These are phyloP conservation scores for Lamproptera curius DNA, from an alignment of 2,888 invertebrate species.

Conservation along the genomic window DNA sequence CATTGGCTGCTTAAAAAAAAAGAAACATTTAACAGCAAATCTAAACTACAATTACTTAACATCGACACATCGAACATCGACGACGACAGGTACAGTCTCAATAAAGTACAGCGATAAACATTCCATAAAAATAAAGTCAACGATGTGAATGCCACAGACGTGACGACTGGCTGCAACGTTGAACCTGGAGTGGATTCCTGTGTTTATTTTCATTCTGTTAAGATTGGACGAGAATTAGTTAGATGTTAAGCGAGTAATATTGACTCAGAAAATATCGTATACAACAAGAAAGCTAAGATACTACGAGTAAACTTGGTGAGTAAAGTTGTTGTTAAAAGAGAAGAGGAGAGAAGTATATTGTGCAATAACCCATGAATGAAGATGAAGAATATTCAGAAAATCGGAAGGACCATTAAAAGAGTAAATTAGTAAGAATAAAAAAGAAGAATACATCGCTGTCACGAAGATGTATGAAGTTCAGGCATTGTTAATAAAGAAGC, in stretches of 20 bases:
- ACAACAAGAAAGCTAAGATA: too few species aligned
- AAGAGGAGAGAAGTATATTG: too few species aligned
- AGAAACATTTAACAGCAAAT: constrained; percentile 18
- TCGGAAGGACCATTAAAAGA: too few species aligned
- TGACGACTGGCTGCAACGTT: constrained; percentile 4
- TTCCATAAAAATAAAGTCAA: constrained; percentile 6
- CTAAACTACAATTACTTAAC: constrained; percentile 21
- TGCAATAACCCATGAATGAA: too few species aligned
- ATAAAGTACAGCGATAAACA: constrained; percentile 31
- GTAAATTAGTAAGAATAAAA: too few species aligned
- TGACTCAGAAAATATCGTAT: too few species aligned
- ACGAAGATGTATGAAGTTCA: too few species aligned
- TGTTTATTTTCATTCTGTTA: constrained; percentile 1
- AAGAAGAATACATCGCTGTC: too few species aligned
- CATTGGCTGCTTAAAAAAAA: constrained; percentile 26
- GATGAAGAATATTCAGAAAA: too few species aligned
- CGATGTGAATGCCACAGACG: constrained; percentile 1
- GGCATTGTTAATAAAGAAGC: too few species aligned
- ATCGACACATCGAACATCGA: constrained; percentile 30
- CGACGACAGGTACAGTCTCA: constrained; percentile 28
- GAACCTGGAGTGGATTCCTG: constrained; percentile 1
- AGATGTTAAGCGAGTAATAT: not conserved
- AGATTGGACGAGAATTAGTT: not conserved
- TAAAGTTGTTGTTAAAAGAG: too few species aligned
- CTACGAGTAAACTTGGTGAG: too few species aligned